Evolutionary conservation across 64 coral and sea anemone species (phyloP).

Genomic region (Acropora tenuis): DNA sequence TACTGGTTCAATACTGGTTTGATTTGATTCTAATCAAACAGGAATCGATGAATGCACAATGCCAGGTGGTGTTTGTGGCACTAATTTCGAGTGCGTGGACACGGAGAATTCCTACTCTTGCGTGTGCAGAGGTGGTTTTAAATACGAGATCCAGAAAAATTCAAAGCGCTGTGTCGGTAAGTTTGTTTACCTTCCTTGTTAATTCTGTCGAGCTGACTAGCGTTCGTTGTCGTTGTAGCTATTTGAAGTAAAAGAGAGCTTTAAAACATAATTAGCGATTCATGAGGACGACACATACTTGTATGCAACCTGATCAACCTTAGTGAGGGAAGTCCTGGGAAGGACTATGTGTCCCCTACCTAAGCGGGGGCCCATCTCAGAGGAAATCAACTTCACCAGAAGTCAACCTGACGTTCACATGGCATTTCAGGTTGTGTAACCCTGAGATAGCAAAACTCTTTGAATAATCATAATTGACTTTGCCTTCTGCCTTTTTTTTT

Average conservation of each 20-base stretch:
- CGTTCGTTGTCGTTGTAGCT: no score
- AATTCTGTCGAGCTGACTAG: no score
- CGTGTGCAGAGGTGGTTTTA: not conserved
- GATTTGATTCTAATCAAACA: not conserved
- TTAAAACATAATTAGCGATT: no score
- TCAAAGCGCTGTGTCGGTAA: not conserved
- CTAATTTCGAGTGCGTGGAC: conserved; percentile 1
- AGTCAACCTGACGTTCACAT: no score
- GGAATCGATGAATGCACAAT: conserved; percentile 3
- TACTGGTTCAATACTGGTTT: not conserved
- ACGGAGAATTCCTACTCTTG: not conserved
- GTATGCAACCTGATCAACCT: no score
- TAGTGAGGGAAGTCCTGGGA: no score
- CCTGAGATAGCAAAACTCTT: not conserved
- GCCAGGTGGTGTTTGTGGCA: not conserved
- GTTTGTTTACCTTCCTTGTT: not conserved
- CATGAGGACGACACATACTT: no score
- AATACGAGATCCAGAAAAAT: not conserved
- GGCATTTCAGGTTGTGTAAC: no score
- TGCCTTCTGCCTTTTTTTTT: not conserved
- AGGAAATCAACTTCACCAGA: no score
- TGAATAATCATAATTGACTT: not conserved
- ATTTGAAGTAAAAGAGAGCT: no score
- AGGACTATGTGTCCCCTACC: no score
- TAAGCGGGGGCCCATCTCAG: no score